Percentiles rank a stretch among this genome's conserved stretches.
Evolutionary conservation across 2,888 invertebrate genomes (phyloP).

Genomic region (Drosophila picticornis): DNA sequence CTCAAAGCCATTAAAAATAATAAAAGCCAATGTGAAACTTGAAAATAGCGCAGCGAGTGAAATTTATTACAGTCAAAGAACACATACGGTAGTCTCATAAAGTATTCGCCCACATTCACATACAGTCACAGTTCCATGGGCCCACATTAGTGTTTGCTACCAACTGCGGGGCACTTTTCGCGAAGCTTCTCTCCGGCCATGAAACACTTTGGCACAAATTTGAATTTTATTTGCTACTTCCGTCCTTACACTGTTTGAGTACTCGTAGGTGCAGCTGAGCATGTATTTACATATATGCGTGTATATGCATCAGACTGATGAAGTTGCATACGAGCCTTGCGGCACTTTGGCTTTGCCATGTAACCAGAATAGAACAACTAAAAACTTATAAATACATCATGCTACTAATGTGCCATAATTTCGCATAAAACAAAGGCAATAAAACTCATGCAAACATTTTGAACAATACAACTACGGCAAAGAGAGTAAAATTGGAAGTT

Average conservation of each 20-base stretch:
- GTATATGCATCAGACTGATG: conserved; percentile 29
- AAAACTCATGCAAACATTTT: conserved; percentile 26
- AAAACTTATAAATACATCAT: conserved; percentile 74
- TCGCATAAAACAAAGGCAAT: conserved; percentile 52
- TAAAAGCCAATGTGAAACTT: conserved; percentile 63
- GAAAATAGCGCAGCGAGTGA: conserved; percentile 51
- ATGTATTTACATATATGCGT: conserved; percentile 10
- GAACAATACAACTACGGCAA: conserved; percentile 22
- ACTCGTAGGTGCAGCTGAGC: conserved; percentile 37
- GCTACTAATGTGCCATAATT: conserved; percentile 70
- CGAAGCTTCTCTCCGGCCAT: conserved; percentile 42
- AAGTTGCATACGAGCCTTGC: conserved; percentile 53
- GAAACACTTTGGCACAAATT: conserved; percentile 81
- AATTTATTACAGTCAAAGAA: conserved; percentile 64
- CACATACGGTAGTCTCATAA: conserved; percentile 51
- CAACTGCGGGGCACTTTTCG: conserved; percentile 60
- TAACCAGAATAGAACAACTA: conserved; percentile 35
- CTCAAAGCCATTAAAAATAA: conserved; percentile 48
- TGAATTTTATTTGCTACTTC: conserved; percentile 82
- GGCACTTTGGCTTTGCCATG: conserved; percentile 50
- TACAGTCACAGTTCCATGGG: conserved; percentile 35
- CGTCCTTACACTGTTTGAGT: conserved; percentile 74
- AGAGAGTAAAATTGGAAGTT: neutral
- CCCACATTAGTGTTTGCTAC: conserved; percentile 70
- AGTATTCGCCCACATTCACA: conserved; percentile 44